Evolutionary conservation across 1,140 invertebrate species (phyloP).

Genomic region (Drosophila orena): DNA sequence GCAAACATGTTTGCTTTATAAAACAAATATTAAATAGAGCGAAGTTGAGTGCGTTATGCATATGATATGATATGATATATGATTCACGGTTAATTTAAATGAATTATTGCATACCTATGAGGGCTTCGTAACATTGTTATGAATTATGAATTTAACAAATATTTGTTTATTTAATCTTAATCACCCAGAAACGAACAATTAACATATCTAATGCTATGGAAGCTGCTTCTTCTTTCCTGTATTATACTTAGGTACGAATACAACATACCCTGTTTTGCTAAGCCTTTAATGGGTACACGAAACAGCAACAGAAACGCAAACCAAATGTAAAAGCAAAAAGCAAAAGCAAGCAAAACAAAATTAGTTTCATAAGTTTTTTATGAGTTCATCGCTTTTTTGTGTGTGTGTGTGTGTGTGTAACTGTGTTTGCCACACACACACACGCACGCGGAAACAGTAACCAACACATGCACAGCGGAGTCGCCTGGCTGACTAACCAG

Average conservation of each 20-base stretch:
- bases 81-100: too few species aligned
- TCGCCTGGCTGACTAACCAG: conserved; percentile 72
- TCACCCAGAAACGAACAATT: too few species aligned
- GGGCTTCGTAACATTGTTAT: too few species aligned
- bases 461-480: conserved; percentile 43
- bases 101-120: background rate
- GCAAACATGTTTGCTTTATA: background rate
- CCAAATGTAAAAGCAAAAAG: conserved; percentile 75
- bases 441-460: conserved; percentile 19
- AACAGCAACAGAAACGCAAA: conserved; percentile 45
- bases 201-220: too few species aligned
- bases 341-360: conserved; percentile 81
- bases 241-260: background rate
- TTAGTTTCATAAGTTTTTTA: conserved; percentile 84
- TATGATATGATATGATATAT: too few species aligned
- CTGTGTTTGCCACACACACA: too few species aligned
- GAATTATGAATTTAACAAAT: background rate
- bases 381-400: conserved; percentile 81
- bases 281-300: background rate
- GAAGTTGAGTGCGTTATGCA: too few species aligned
- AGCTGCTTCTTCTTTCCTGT: too few species aligned
- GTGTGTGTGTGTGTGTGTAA: conserved; percentile 11
- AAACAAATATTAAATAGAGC: too few species aligned
- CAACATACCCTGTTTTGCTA: background rate
- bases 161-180: background rate